Evolutionary conservation across 2,888 invertebrate genomes (phyloP).

Genomic region (Ptilodon capucinus): DNA sequence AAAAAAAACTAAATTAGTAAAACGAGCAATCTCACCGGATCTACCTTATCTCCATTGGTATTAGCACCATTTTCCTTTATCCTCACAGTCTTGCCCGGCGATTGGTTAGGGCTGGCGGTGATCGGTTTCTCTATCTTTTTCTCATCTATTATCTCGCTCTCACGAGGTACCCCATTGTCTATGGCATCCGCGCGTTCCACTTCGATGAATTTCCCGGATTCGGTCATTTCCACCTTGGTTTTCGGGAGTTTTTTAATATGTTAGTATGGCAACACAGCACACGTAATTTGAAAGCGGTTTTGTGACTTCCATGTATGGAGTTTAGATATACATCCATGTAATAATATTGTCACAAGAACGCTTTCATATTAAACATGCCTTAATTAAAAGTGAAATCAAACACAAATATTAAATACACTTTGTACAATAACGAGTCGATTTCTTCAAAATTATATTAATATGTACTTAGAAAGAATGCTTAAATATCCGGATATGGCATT

Average conservation of each 20-base stretch:
- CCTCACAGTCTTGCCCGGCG: constrained; percentile 71
- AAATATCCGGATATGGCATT: too few relatives aligned
- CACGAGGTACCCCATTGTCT: constrained; percentile 34
- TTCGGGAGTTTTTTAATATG: constrained; percentile 50
- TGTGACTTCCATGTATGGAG: constrained; percentile 9
- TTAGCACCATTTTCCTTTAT: constrained; percentile 74
- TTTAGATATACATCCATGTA: neutral
- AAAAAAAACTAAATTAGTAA: constrained; percentile 28
- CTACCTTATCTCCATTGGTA: constrained; percentile 52
- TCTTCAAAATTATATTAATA: too few relatives aligned
- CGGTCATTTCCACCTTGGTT: constrained; percentile 80
- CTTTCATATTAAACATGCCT: constrained; percentile 31
- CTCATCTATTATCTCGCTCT: constrained; percentile 34
- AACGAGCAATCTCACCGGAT: constrained; percentile 53
- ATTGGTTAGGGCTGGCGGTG: constrained; percentile 58
- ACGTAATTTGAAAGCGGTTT: constrained; percentile 31
- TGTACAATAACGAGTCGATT: neutral
- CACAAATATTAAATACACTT: neutral
- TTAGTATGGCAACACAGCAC: constrained; percentile 69
- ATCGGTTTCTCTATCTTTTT: constrained; percentile 37
- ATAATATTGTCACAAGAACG: constrained; percentile 21
- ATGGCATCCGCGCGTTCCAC: constrained; percentile 60
- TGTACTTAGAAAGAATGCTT: too few relatives aligned
- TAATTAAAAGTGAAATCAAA: constrained; percentile 9
- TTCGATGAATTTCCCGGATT: constrained; percentile 79